A percentile compares a stretch with the other conserved stretches of the same genome.
phyloP scores from a whole-genome alignment of 53 echinoderm and acorn worm genomes.

The Stichopus horrens region DNA sequence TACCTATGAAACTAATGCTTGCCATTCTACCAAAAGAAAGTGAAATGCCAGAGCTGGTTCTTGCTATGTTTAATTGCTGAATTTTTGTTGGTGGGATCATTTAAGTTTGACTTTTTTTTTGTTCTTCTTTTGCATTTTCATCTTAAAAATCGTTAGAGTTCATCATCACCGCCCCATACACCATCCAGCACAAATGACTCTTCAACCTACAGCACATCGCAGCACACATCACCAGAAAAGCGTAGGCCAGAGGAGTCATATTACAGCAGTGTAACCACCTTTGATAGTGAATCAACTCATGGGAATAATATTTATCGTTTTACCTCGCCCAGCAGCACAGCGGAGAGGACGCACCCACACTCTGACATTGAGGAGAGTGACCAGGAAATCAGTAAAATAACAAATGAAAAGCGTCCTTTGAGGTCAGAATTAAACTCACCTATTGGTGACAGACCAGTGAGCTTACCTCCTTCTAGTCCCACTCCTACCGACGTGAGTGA shows the following conservation, averaged over 20 bases:
- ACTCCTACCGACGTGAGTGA: conserved; percentile 65
- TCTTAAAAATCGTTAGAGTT: background rate
- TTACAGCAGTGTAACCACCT: conserved; percentile 92
- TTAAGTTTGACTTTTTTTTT: conserved; percentile 3
- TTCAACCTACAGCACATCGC: conserved; percentile 82
- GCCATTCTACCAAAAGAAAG: too few relatives aligned
- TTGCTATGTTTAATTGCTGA: background rate
- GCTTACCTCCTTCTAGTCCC: conserved; percentile 86
- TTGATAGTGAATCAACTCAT: conserved; percentile 69
- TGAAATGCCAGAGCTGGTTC: background rate
- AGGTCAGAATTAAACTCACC: conserved; percentile 64
- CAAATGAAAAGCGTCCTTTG: conserved; percentile 1
- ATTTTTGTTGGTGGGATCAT: background rate
- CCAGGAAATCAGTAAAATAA: conserved; percentile 15
- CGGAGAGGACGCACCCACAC: conserved; percentile 64
- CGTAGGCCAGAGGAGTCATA: conserved; percentile 78
- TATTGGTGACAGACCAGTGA: conserved; percentile 76
- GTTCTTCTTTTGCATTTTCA: conserved; percentile 2
- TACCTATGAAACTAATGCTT: too few relatives aligned
- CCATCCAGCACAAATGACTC: conserved; percentile 84
- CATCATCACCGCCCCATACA: conserved; percentile 62
- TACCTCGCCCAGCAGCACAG: conserved; percentile 33
- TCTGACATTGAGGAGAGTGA: conserved; percentile 62
- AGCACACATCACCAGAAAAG: conserved; percentile 89
- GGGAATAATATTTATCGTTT: conserved; percentile 22